Base-by-base conservation (phyloP, 2,888 invertebrate species). In the Eudasyphora cyanicolor region DNA sequence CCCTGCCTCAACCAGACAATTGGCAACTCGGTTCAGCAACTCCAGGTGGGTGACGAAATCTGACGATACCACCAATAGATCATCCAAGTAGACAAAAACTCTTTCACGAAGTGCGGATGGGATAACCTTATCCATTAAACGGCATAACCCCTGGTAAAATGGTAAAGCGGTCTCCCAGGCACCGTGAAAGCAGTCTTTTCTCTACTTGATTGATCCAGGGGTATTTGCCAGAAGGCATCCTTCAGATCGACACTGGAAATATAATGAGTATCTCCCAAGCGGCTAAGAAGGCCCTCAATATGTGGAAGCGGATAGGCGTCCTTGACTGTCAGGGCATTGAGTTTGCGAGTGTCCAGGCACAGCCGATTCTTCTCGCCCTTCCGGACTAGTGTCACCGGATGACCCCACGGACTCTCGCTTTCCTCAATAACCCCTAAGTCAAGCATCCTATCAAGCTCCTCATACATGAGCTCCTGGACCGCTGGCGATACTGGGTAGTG, bases 161-260 rank as follows among this genome's bases (percentile, higher is more conserved):
- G n/a, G n/a, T 78, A 78, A 45, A 51, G 62, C 24, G 54, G 77
- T 24, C 57, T 69, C 14, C 70, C 70, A 17, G 76, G 71, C 21
- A 73, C 77, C 3, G 73, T 67, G 17, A 82, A 77, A 6, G 77
- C 67, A n/a, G 79, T 75, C 24, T 79, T 79, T 8, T 71, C 70
- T 24, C 62, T 14, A 2, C 62, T 76, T 3, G 35, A 0, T 10
- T 19, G 14, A 29, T 27, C 79, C n/a, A 79, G 17, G 3, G n/a
- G 45, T n/a, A 71, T 64, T 12, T 76, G 64, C 32, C 64, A 64
- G 32, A 64, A 51, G 0, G 77, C 67, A 8, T 77, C 77, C 14
- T 76, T 79, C 17, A 76, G 38, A 19, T 79, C 82, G 1, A 85
- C 29, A 45, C 84, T 85, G 7, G 78, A 79, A 0, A 86, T 82